Evolutionary conservation across 2,113 vertebrate genomes (phyloP).

Genomic region (Promerops cafer): DNA sequence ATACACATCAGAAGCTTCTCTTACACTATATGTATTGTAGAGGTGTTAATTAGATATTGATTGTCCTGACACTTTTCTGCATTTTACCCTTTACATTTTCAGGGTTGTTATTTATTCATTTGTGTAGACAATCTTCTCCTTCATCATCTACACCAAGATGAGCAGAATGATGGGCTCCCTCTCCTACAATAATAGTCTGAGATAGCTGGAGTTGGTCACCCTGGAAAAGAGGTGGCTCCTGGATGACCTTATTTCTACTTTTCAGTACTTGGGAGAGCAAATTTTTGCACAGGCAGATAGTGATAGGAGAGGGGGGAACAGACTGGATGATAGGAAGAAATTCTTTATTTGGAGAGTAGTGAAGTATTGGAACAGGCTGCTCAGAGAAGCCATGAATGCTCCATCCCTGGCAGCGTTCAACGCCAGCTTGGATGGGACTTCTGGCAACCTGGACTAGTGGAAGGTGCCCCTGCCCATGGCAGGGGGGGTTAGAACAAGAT

Average conservation of each 20-base stretch:
- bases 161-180: background rate
- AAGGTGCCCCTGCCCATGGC: background rate
- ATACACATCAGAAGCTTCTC: background rate
- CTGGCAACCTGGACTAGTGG: background rate
- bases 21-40: background rate
- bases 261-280: background rate
- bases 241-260: background rate
- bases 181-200: background rate
- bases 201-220: background rate
- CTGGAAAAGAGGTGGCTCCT: background rate
- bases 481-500: fast-evolving
- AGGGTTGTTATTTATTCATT: background rate
- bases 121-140: background rate
- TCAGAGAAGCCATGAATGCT: background rate
- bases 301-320: background rate
- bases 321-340: background rate
- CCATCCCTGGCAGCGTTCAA: background rate
- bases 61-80: background rate
- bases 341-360: fast-evolving
- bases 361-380: background rate
- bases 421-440: background rate
- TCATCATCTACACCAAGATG: background rate
- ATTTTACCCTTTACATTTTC: background rate
- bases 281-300: background rate
- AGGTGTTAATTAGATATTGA: constrained; percentile 22